phyloP scores from a whole-genome alignment of 2,113 vertebrate genomes.

The Nesoenas mayeri region DNA sequence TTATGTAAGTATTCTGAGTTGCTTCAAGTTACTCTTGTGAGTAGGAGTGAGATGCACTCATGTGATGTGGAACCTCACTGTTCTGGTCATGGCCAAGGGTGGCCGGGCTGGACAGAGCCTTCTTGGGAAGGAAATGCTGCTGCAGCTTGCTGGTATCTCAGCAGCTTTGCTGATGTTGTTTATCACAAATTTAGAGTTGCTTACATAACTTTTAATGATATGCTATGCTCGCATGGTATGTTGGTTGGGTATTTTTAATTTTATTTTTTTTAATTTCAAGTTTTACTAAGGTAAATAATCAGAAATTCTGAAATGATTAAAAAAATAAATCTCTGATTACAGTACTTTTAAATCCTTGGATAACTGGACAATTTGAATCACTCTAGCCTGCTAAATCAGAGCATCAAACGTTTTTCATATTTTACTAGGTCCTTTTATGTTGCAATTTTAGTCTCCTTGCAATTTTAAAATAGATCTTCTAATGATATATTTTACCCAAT shows the following conservation, averaged over 20 bases:
- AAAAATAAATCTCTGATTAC: not conserved
- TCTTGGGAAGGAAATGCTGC: accelerated
- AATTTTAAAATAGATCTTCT: not conserved
- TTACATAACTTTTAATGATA: not conserved
- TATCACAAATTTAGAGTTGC: not conserved
- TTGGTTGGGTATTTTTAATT: too few species aligned
- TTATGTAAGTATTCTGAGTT: not conserved
- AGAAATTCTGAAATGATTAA: not conserved
- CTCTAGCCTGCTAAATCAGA: not conserved
- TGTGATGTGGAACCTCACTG: accelerated
- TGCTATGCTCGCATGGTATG: accelerated
- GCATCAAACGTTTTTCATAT: not conserved
- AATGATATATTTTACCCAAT: not conserved
- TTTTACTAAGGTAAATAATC: not conserved
- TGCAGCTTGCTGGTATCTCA: not conserved
- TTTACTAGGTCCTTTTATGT: not conserved
- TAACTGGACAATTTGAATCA: not conserved
- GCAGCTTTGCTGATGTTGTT: not conserved
- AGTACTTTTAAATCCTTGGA: not conserved
- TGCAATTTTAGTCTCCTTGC: not conserved
- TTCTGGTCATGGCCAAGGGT: accelerated
- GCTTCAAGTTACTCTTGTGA: accelerated
- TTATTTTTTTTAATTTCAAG: not conserved
- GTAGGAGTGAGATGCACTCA: accelerated
- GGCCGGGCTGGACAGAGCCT: too few species aligned